phyloP scores from a whole-genome alignment of 1,140 invertebrate genomes.

The Periplaneta americana region DNA sequence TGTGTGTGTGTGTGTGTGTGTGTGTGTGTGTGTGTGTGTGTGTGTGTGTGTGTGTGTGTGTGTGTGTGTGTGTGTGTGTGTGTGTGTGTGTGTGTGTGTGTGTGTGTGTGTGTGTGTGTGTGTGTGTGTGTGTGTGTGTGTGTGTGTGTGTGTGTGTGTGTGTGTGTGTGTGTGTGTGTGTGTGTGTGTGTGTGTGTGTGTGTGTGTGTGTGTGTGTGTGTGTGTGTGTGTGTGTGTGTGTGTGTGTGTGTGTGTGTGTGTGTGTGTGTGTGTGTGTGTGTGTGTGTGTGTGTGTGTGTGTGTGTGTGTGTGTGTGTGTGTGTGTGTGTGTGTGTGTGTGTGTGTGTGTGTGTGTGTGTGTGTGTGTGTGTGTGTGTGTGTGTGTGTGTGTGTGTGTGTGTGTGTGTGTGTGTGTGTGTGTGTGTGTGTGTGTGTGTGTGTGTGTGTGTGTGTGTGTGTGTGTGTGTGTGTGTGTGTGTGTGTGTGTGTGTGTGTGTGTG shows the following conservation, averaged over 20 bases:
- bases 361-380: slow-evolving; percentile 25
- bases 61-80: slow-evolving; percentile 21
- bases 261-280: slow-evolving; percentile 19
- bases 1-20: slow-evolving; percentile 18
- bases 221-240: slow-evolving; percentile 19
- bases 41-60: slow-evolving; percentile 21
- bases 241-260: slow-evolving; percentile 19
- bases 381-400: slow-evolving; percentile 20
- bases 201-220: slow-evolving; percentile 19
- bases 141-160: slow-evolving; percentile 29
- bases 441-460: neutral
- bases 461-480: neutral
- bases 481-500: neutral
- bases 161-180: slow-evolving; percentile 21
- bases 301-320: slow-evolving; percentile 24
- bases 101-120: slow-evolving; percentile 21
- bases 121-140: slow-evolving; percentile 31
- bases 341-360: slow-evolving; percentile 24
- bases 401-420: neutral
- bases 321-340: slow-evolving; percentile 22
- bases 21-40: slow-evolving; percentile 22
- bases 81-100: slow-evolving; percentile 21
- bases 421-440: neutral
- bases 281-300: slow-evolving; percentile 23
- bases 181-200: slow-evolving; percentile 19